These are phyloP conservation scores for Xylocampa areola DNA, from an alignment of 2,888 invertebrate genomes.

Conservation along the genomic window DNA sequence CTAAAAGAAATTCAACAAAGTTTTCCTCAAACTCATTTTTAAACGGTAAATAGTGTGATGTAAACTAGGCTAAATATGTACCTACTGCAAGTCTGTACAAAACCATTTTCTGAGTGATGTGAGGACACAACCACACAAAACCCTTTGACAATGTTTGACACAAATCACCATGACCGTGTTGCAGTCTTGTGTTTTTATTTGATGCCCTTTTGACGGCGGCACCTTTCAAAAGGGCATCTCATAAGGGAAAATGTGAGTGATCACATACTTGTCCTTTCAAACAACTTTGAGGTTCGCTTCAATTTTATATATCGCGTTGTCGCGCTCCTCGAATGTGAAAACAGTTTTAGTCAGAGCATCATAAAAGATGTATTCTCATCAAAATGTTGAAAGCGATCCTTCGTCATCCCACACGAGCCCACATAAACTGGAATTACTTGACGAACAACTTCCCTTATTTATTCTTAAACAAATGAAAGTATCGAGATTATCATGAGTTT, in stretches of 20 bases:
- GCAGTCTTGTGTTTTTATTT: conserved; percentile 54
- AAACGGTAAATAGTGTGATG: neutral
- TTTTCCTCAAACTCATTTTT: conserved; percentile 10
- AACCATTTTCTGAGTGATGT: conserved; percentile 9
- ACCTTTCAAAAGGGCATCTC: conserved; percentile 47
- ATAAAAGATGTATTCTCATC: conserved; percentile 59
- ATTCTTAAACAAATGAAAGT: conserved; percentile 56
- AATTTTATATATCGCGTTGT: conserved; percentile 41
- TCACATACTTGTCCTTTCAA: conserved; percentile 43
- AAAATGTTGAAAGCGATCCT: conserved; percentile 61
- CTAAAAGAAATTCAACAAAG: conserved; percentile 7
- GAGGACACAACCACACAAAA: conserved; percentile 32
- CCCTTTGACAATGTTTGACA: conserved; percentile 56
- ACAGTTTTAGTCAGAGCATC: conserved; percentile 54
- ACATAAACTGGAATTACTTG: conserved; percentile 65
- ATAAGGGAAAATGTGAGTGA: conserved; percentile 55
- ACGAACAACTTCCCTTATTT: conserved; percentile 63
- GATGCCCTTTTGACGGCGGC: conserved; percentile 46
- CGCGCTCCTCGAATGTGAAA: conserved; percentile 42
- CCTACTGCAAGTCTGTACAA: conserved; percentile 4
- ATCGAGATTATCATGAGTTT: conserved; percentile 31
- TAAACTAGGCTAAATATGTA: conserved; percentile 30
- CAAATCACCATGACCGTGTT: conserved; percentile 52
- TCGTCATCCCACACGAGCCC: conserved; percentile 62
- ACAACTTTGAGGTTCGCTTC: conserved; percentile 24